phyloP scores from a whole-genome alignment of 2,888 invertebrate species.

The Chymomyza amoena region DNA sequence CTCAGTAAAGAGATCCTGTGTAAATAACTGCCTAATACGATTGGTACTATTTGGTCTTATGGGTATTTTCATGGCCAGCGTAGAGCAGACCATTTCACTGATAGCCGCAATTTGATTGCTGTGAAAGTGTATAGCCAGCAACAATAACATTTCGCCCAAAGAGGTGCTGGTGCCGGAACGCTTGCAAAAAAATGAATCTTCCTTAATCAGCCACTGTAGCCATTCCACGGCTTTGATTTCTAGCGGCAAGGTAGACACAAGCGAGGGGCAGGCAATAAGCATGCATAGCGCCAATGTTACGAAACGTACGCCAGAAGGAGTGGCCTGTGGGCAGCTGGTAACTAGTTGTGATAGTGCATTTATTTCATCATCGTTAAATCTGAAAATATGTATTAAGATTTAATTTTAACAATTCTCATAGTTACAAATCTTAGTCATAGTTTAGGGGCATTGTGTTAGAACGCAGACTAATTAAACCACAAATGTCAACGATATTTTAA shows the following conservation, averaged over 20 bases:
- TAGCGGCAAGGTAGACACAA: slow-evolving; percentile 87
- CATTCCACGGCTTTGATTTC: slow-evolving; percentile 94
- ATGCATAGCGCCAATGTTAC: slow-evolving; percentile 95
- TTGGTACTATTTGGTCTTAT: slow-evolving; percentile 91
- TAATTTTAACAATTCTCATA: neutral
- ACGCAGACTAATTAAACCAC: too few species aligned
- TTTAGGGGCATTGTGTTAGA: too few species aligned
- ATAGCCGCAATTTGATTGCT: slow-evolving; percentile 96
- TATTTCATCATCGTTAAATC: slow-evolving; percentile 95
- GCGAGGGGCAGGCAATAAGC: slow-evolving; percentile 94
- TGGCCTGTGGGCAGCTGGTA: slow-evolving; percentile 92
- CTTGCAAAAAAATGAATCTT: slow-evolving; percentile 92
- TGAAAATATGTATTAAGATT: slow-evolving; percentile 61
- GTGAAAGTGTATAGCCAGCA: slow-evolving; percentile 98
- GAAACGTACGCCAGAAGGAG: slow-evolving; percentile 95
- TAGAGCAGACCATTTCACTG: slow-evolving; percentile 94
- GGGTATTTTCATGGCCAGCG: slow-evolving; percentile 96
- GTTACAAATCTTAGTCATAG: too few species aligned
- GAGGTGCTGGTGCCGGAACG: slow-evolving; percentile 92
- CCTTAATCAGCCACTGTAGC: slow-evolving; percentile 95
- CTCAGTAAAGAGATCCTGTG: slow-evolving; percentile 97
- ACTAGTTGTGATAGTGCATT: slow-evolving; percentile 89
- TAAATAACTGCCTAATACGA: slow-evolving; percentile 95
- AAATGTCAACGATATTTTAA: too few species aligned
- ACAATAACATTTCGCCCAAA: slow-evolving; percentile 95